Evolutionary conservation across 2,888 invertebrate genomes (phyloP), one percentile per base, ranked within the genome.

Genomic region (Dioctria linearis): DNA sequence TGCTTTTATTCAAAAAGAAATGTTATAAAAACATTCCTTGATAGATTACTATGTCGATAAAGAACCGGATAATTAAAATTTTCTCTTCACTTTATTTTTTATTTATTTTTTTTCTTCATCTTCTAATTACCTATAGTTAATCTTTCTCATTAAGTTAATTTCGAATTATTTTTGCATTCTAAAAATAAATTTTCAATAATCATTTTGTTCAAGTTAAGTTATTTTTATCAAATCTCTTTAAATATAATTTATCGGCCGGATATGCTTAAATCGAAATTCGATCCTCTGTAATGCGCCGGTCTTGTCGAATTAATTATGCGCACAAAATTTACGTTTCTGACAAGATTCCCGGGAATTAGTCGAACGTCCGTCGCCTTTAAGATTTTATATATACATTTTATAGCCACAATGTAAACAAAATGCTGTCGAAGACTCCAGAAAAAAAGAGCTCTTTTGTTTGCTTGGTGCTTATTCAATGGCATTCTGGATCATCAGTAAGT

Each of bases 311-410:
- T n/a, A 54, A 11, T 51, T 51, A 51, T 4, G 51, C 59, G 13
- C 13, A 59, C 63, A 63, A 63, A 25, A 63, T 63, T 63, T 40
- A 63, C 39, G 40, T 37, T 63, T 63, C 37, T 63, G 40, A 63
- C 9, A 63, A 63, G 37, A 37, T 63, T 63, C 40, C 37, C 63
- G 4, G 13, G 63, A 63, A 63, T 63, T 63, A 63, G 63, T 54
- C 3, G 11, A 54, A 8, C 54, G 54, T 54, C 2, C 54, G 54
- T 54, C 54, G 54, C n/a, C 54, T 6, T 54, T 8, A 54, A 11
- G 54, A 54, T 54, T 54, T 11, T 54, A n/a, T 3, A n/a, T 3
- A 25, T 25, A 25, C 25, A 25, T 25, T 25, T n/a, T n/a, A n/a
- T 25, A n/a, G 8, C 54, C 11, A 4, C 54, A 54, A 54, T 54